Conservation (phyloP, 2,888 invertebrate species). For the Ptycholaimellus sp. region DNA sequence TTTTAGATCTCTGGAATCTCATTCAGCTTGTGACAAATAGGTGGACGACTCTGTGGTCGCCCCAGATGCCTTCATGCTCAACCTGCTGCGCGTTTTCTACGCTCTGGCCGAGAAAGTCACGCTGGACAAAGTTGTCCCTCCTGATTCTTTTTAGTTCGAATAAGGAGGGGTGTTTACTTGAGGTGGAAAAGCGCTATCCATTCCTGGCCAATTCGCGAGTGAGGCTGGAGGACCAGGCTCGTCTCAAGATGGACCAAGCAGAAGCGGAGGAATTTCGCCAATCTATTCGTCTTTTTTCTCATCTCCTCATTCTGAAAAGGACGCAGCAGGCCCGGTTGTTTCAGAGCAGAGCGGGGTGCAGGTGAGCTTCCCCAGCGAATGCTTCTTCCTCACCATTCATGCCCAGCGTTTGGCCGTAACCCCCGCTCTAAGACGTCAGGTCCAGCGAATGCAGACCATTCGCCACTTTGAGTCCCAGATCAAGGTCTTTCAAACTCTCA, state of each 20-base stretch:
- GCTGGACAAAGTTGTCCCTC: constrained; percentile 42
- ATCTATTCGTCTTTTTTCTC: too few species aligned
- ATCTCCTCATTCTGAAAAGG: too few species aligned
- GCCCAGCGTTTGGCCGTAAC: constrained; percentile 72
- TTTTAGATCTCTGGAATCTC: too few species aligned
- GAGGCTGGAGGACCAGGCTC: constrained; percentile 36
- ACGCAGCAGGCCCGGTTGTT: too few species aligned
- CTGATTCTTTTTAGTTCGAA: background rate
- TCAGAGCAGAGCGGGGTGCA: constrained; percentile 9
- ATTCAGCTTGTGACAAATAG: too few species aligned
- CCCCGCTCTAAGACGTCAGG: constrained; percentile 62
- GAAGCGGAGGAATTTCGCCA: constrained; percentile 48
- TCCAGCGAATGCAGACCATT: too few species aligned
- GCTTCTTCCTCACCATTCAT: constrained; percentile 83
- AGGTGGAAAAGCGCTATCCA: constrained; percentile 58
- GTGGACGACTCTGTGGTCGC: constrained; percentile 62
- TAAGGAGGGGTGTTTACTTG: constrained; percentile 6
- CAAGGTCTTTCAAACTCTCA: too few species aligned
- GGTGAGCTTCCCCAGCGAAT: constrained; percentile 76
- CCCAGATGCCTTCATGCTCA: constrained; percentile 83
- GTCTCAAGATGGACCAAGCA: constrained; percentile 54
- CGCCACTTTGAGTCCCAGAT: too few species aligned
- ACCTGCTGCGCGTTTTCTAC: constrained; percentile 67
- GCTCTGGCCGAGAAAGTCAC: constrained; percentile 62
- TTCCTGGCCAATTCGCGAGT: constrained; percentile 43